phyloP scores from a whole-genome alignment of 1,140 invertebrate species.

The Drosophila tani region DNA sequence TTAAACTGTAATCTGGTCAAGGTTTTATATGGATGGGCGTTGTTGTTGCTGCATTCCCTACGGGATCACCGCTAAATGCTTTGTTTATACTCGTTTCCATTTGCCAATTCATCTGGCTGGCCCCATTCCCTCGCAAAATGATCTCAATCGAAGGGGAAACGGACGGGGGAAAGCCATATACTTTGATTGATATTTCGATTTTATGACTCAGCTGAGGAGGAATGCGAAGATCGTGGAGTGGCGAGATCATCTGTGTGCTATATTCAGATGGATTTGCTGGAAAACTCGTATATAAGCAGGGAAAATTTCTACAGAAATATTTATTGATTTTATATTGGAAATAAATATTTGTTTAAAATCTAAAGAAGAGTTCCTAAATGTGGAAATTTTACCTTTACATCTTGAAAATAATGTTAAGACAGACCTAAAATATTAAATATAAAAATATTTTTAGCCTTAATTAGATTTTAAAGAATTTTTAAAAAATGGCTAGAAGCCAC shows the following conservation, averaged over 20 bases:
- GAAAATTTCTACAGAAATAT: neutral
- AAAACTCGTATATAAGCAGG: neutral
- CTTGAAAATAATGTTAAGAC: too few species aligned
- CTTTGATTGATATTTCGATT: constrained; percentile 59
- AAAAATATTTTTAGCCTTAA: too few species aligned
- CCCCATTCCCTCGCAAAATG: constrained; percentile 5
- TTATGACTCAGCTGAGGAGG: constrained; percentile 45
- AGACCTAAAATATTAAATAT: too few species aligned
- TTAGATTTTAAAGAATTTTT: too few species aligned
- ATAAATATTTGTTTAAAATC: neutral
- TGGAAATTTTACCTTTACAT: too few species aligned
- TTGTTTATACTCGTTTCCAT: constrained; percentile 59
- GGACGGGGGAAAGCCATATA: constrained; percentile 20
- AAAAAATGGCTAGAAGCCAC: neutral
- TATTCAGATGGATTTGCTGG: constrained; percentile 2
- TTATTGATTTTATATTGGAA: neutral
- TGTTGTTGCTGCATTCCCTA: constrained; percentile 19
- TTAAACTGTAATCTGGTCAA: constrained; percentile 78
- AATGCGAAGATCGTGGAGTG: constrained; percentile 14
- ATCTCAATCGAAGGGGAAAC: constrained; percentile 21
- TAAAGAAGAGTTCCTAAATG: neutral
- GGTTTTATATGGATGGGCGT: constrained; percentile 53
- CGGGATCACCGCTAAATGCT: constrained; percentile 37
- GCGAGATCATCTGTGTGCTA: constrained; percentile 7
- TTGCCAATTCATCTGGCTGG: constrained; percentile 38